Evolutionary conservation across 2,797 vertebrate genomes (phyloP), one percentile per base, ranked within the genome.

Genomic region (Okamejei kenojei): DNA sequence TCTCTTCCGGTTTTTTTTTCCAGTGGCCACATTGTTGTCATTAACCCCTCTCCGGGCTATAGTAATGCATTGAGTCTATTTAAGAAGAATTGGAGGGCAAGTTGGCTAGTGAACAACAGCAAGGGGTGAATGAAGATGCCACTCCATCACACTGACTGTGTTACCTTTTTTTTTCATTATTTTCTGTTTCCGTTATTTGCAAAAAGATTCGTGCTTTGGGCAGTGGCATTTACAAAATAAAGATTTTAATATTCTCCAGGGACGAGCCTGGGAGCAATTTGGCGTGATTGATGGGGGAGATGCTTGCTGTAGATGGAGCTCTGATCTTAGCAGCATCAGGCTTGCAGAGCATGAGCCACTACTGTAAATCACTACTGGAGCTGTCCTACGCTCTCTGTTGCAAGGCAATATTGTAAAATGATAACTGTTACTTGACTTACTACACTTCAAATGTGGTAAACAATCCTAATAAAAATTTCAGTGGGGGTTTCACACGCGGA

Each of bases 361-460:
- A 11, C 2, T 29, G 10, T 84, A 61, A 29, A 84, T n/a, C 58
- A 15, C 3, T 7, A 13, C 81, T 84, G 54, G 54, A 84, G 26
- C 26, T 15, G 23, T 58, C 26, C 10, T 2, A 84, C n/a, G 23
- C n/a, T n/a, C 54, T 29, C 54, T 1, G n/a, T 61, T 84, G 13
- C 81, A 84, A 29, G 3, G 10, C 54, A 61, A 11, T 15, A 29
- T 61, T n/a, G 10, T 61, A 84, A 61, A 61, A 15, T 61, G 81
- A 58, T 26, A 82, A 82, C 80, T 61, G 19, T 19, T 81, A 61
- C 61, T 84, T 58, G 23, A 61, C 58, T 61, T n/a, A 6, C 54
- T n/a, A n/a, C 32, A 38, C 86, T 90, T 1, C 80, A 45, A 58
- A 90, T 65, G 58, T 90, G 86, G n/a, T n/a, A 68, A 90, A 90